These are phyloP conservation scores for Hypomecis punctinalis DNA, from an alignment of 2,888 invertebrate species.

Conservation along the genomic window DNA sequence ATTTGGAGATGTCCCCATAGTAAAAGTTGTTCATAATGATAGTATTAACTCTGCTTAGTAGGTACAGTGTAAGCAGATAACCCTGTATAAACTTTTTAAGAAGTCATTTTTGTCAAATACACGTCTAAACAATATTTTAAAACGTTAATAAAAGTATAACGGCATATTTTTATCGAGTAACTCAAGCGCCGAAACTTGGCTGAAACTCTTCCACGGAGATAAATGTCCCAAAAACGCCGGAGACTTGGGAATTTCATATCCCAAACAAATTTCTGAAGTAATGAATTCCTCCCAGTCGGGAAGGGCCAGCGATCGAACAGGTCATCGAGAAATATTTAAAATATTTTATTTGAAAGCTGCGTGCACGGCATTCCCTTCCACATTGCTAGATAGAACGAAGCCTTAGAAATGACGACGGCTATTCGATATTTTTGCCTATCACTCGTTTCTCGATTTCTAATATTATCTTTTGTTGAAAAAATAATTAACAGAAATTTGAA, in stretches of 20 bases:
- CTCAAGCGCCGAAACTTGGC: background rate
- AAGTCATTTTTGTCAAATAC: too few relatives aligned
- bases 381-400: slow-evolving; percentile 15
- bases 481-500: too few relatives aligned
- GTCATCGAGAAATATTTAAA: slow-evolving; percentile 40
- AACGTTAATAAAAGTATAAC: too few relatives aligned
- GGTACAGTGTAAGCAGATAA: too few relatives aligned
- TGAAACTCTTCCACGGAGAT: slow-evolving; percentile 40
- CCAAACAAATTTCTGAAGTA: slow-evolving; percentile 71
- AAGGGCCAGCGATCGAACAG: slow-evolving; percentile 47
- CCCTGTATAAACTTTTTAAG: too few relatives aligned
- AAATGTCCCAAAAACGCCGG: slow-evolving; percentile 59
- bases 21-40: too few relatives aligned
- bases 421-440: slow-evolving; percentile 16
- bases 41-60: too few relatives aligned
- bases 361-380: slow-evolving; percentile 28
- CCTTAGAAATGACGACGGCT: slow-evolving; percentile 26
- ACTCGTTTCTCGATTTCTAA: slow-evolving; percentile 5
- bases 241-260: slow-evolving; percentile 74
- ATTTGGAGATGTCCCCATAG: too few relatives aligned
- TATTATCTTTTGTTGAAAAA: too few relatives aligned
- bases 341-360: slow-evolving; percentile 35
- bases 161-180: too few relatives aligned
- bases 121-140: too few relatives aligned
- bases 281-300: slow-evolving; percentile 63